These are phyloP conservation scores for Rachycentron canadum DNA, from an alignment of 2,797 vertebrate species.

Conservation along the genomic window DNA sequence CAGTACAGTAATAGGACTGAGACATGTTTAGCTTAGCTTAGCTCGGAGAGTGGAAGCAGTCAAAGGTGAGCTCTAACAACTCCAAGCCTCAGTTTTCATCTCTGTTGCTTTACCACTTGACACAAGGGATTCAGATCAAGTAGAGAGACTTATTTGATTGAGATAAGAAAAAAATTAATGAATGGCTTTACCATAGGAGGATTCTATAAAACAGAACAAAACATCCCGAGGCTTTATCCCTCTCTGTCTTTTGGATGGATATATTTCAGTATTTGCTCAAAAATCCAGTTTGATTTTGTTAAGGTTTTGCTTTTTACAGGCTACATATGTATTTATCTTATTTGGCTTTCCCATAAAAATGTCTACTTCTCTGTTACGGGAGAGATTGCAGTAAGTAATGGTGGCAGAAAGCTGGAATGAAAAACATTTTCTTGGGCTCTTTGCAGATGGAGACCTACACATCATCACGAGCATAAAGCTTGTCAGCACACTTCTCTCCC, in stretches of 20 bases:
- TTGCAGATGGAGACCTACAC: conserved; percentile 50
- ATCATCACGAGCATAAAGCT: conserved; percentile 64
- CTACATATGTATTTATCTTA: conserved; percentile 35
- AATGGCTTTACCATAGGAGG: not conserved
- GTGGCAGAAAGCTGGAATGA: conserved; percentile 59
- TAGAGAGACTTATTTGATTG: not conserved
- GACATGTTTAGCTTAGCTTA: conserved; percentile 34
- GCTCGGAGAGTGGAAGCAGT: conserved; percentile 24
- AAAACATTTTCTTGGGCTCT: conserved; percentile 66
- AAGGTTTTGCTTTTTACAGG: conserved; percentile 16
- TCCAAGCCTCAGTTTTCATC: conserved; percentile 17
- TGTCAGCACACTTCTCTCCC: conserved; percentile 70
- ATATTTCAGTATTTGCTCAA: conserved; percentile 4
- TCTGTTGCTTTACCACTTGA: not conserved
- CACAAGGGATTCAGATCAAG: conserved; percentile 18
- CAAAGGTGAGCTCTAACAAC: conserved; percentile 2
- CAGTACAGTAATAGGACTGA: conserved; percentile 39
- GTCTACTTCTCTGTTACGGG: conserved; percentile 20
- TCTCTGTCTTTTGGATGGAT: not conserved
- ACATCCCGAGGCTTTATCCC: not conserved
- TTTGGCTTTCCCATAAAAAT: conserved; percentile 40
- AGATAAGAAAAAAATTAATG: conserved; percentile 5
- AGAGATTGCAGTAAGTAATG: conserved; percentile 30
- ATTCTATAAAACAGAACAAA: conserved; percentile 14
- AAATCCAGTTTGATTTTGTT: conserved; percentile 4